A percentile compares a stretch with the other conserved stretches of the same genome.
Conservation (phyloP, 2,888 invertebrate species). For the Syrista parreyssii region DNA sequence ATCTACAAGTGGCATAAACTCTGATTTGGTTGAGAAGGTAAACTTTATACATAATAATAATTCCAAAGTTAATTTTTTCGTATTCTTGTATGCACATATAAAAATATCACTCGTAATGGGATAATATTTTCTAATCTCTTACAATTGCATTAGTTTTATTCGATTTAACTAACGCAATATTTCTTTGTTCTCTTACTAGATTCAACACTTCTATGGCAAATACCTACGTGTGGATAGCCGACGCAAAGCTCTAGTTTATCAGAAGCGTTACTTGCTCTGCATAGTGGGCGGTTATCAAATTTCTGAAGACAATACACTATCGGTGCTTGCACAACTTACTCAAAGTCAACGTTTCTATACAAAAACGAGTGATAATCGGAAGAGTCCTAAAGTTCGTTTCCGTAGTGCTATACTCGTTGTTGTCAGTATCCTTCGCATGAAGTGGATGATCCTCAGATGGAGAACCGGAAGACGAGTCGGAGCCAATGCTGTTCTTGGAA, state of each 20-base stretch:
- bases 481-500: conserved; percentile 61
- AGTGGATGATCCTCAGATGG: conserved; percentile 75
- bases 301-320: conserved; percentile 67
- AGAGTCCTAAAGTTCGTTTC: conserved; percentile 50
- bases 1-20: conserved; percentile 26
- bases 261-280: conserved; percentile 87
- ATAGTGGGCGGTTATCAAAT: conserved; percentile 73
- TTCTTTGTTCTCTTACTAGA: conserved; percentile 59
- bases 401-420: conserved; percentile 71
- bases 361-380: conserved; percentile 32
- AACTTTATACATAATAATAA: conserved; percentile 5
- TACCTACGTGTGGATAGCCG: conserved; percentile 86
- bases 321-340: conserved; percentile 61
- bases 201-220: conserved; percentile 73
- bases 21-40: conserved; percentile 58
- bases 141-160: neutral
- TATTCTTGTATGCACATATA: neutral
- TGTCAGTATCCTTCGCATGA: conserved; percentile 75
- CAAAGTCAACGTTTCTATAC: conserved; percentile 53
- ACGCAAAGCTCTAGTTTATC: conserved; percentile 88
- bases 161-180: conserved; percentile 24
- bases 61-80: neutral
- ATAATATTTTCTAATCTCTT: neutral
- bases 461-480: conserved; percentile 71
- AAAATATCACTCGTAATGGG: neutral